Base-by-base conservation (phyloP, 1,140 invertebrate species). In the Brachionus paranguensis region DNA sequence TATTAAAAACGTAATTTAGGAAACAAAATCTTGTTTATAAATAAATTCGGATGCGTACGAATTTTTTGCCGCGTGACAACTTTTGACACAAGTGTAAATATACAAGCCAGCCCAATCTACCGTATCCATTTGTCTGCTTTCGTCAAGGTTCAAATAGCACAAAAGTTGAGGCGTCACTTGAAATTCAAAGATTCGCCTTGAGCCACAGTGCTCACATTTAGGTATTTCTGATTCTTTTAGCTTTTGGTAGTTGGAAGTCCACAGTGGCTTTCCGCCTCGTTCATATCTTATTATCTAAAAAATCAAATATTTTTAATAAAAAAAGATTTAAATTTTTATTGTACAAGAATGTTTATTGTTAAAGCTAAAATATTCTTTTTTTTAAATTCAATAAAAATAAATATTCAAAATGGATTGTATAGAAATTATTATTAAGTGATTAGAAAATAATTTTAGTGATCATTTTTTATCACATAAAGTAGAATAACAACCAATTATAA, bases 91-190 rank as follows among this genome's bases (percentile, higher is more conserved):
- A 0, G 95, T 96, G 87, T 94, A 98, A 12, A 98, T 89, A 65
- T 92, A 91, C 68, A 98, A 87, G 45, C 94, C 92, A 47, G 95
- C 96, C 94, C 95, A 98, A 89, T 98, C 96, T 41, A 98, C 90
- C 85, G 91, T 92, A 17, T 92, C 91, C n/a, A 92, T 89, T 65
- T 92, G 88, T 84, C 92, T 89, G 79, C 94, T 92, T 74, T 94
- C 91, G 81, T 93, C 91, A 50, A 89, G 83, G 74, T 90, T 85
- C 0, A 95, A 88, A 85, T 92, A 91, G 86, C 93, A 93, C 27
- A 98, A 88, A 65, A 97, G 89, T 89, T 97, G 95, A 1, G 96
- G 96, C 93, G 97, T 95, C 83, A 95, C 93, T 91, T 96, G 94
- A 91, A 96, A 96, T 90, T 98, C 96, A 92, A 96, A 98, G 85